These are phyloP conservation scores for Drosophila dives DNA, from an alignment of 2,888 invertebrate species.

Conservation along the genomic window DNA sequence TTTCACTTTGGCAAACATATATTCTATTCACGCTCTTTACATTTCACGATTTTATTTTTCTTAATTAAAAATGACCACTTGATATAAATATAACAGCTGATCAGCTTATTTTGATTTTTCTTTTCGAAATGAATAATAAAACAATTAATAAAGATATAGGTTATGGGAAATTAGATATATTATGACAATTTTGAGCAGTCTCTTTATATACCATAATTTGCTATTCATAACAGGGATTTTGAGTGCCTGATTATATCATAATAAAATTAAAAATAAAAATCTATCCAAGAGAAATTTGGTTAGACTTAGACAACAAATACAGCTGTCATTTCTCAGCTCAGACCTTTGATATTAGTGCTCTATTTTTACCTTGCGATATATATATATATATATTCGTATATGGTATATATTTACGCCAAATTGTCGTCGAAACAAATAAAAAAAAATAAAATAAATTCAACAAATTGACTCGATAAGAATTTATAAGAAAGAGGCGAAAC, in stretches of 20 bases:
- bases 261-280: neutral
- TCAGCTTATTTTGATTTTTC: neutral
- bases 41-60: neutral
- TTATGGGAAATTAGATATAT: no score
- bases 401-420: slow-evolving; percentile 42
- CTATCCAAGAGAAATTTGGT: neutral
- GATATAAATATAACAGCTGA: neutral
- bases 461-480: slow-evolving; percentile 3
- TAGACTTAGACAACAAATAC: neutral
- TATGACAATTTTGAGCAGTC: no score
- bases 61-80: neutral
- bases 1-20: no score
- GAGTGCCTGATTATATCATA: neutral
- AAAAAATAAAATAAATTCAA: slow-evolving; percentile 12
- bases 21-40: neutral
- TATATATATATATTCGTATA: slow-evolving; percentile 2
- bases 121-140: neutral
- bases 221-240: neutral
- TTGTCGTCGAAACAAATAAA: slow-evolving; percentile 17
- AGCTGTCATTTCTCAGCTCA: neutral
- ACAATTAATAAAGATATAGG: neutral
- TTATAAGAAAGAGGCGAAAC: slow-evolving; percentile 2
- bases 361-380: neutral
- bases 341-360: neutral
- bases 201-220: neutral